These are phyloP conservation scores for Chaetodon auriga DNA, from an alignment of 2,113 vertebrate genomes.

Conservation along the genomic window DNA sequence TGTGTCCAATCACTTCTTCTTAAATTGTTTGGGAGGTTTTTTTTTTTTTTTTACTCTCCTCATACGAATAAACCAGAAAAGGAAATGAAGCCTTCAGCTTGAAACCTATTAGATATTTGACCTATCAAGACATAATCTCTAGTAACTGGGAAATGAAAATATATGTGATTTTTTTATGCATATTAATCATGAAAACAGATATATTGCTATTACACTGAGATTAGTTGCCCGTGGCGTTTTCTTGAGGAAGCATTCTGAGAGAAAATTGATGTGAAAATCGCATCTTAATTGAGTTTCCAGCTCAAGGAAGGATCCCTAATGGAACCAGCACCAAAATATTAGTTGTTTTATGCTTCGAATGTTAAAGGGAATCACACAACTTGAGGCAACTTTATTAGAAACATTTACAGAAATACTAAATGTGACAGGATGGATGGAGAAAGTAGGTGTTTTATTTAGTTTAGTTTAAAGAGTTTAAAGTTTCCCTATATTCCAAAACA, in stretches of 20 bases:
- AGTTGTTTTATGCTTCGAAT: constrained; percentile 55
- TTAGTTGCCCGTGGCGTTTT: constrained; percentile 74
- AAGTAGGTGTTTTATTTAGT: neutral
- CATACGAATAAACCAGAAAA: constrained; percentile 50
- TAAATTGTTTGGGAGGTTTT: constrained; percentile 24
- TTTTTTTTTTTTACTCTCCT: constrained; percentile 26
- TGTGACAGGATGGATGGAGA: constrained; percentile 3
- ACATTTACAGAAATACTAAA: constrained; percentile 22
- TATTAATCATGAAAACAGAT: constrained; percentile 73
- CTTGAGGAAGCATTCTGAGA: constrained; percentile 62
- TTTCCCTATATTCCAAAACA: neutral
- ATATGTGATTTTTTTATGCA: constrained; percentile 52
- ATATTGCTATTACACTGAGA: constrained; percentile 62
- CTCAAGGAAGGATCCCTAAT: constrained; percentile 62
- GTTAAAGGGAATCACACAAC: constrained; percentile 47
- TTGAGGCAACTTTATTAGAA: constrained; percentile 40
- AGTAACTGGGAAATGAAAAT: constrained; percentile 61
- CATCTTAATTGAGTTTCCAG: constrained; percentile 77
- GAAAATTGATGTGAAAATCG: constrained; percentile 76
- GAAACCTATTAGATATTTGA: constrained; percentile 74
- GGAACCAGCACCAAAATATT: constrained; percentile 37
- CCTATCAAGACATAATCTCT: constrained; percentile 63
- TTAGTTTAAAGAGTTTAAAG: neutral
- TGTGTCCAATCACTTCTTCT: constrained; percentile 16
- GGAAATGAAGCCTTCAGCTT: constrained; percentile 53